Evolutionary conservation across 2,797 vertebrate genomes (phyloP), one percentile per base, ranked within the genome.

Genomic region (Brotula barbata): DNA sequence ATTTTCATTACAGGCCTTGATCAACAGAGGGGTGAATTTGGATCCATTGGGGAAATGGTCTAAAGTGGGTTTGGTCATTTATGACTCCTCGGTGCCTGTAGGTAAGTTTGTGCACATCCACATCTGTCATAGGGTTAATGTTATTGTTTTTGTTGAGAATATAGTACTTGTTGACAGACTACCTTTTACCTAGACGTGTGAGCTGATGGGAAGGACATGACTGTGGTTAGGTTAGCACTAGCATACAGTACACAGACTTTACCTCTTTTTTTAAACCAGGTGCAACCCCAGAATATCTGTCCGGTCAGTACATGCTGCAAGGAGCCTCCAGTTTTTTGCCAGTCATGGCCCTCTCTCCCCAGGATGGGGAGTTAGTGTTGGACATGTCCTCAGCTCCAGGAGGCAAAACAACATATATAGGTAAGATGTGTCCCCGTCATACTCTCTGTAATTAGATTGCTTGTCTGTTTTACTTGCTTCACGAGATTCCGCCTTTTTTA

Each of bases 1-100:
- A 3, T 70, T 58, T 50, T 42, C 22, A 48, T 44, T 74, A 42
- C 47, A 99, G 97, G 96, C 96, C 43, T 85, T 99, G 14, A 99
- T 99, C 82, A 99, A 98, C 88, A 92, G 97, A 72, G 96, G 97
- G 0, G 96, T 99, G 64, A 99, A 99, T 83, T 91, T 99, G 1
- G 97, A 99, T 73, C 97, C 97, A 2, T 62, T 99, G 78, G 97
- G 95, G 36, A 98, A 98, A 77, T 99, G 97, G 97, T 96, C 97
- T 0, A 99, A 99, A 92, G 96, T 97, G 0, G 97, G 97, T 15
- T 90, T 99, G 37, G 94, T 98, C 54, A 93, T 99, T 57, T 99
- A 93, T 61, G 97, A 99, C 69, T 98, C 97, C 19, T 94, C 96
- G 0, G 96, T 99, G 51, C 97, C 97, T 12, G 85, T 99, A 0